Base-by-base conservation (phyloP, 2,797 vertebrate species). In the Apodemus agrarius region DNA sequence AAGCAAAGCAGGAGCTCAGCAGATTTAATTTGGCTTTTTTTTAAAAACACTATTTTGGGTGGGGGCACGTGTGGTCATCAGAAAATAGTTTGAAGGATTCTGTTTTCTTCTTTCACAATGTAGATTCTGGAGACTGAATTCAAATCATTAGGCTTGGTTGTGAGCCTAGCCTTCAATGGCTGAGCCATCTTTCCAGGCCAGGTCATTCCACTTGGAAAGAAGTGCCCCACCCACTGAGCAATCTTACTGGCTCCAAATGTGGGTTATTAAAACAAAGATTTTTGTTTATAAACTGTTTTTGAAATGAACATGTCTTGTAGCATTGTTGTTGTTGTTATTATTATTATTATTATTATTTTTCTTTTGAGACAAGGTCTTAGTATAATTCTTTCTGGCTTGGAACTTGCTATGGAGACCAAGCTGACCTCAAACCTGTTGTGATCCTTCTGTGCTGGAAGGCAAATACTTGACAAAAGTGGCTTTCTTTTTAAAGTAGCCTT, bases 1-100 rank as follows among this genome's bases (percentile, higher is more conserved):
- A 91, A 89, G 46, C 19, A 74, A 93, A 96, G 52, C 17, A 75
- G 65, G 31, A 34, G 22, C 13, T 94, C 85, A 61, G 49, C 63
- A 93, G 79, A 65, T 92, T 92, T 81, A 86, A 80, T 72, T 72
- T 37, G 8, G 52, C 11, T 13, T 52, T 46, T 76, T 78, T 46
- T 78, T 76, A 46, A 43, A 46, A 49, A 49, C 43, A 78, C 75
- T 76, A 78, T 49, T 78, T 49, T 78, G 43, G 43, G 43, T 49
- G 75, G 75, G 26, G 75, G 43, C 43, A 76, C 43, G 29, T 49
- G 75, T 78, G 24, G 13, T 43, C 75, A 49, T 29, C 43, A 78
- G 43, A 78, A 78, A 29, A 78, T 49, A 49, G 43, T 49, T 29
- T 49, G 26, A 78, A 78, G 43, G 43, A 43, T 29, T 46, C 40